Evolutionary conservation across 2,888 invertebrate species (phyloP).

Genomic region (Coleophora deauratella): DNA sequence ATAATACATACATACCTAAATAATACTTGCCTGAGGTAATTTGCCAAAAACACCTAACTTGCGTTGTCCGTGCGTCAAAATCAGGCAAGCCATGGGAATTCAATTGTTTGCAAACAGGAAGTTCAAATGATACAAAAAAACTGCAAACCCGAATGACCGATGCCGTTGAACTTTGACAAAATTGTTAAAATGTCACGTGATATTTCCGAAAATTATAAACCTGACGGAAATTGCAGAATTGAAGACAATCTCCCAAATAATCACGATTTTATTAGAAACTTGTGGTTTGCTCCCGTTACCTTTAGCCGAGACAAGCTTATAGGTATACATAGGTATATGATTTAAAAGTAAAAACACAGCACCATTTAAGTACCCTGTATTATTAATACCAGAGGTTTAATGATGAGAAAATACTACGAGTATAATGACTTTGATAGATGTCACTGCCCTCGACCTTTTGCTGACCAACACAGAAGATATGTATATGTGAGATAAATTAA

Average conservation of each 20-base stretch:
- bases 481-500: neutral
- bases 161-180: conserved; percentile 21
- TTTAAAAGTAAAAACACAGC: too few relatives aligned
- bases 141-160: conserved; percentile 12
- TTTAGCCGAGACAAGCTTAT: too few relatives aligned
- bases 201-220: conserved; percentile 8
- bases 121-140: conserved; percentile 20
- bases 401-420: too few relatives aligned
- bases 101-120: conserved; percentile 21
- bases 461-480: too few relatives aligned
- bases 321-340: too few relatives aligned
- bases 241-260: neutral
- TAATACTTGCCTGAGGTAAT: neutral
- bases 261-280: neutral
- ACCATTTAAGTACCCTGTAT: too few relatives aligned
- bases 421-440: too few relatives aligned
- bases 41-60: neutral
- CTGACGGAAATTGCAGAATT: neutral
- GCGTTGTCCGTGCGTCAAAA: neutral
- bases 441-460: too few relatives aligned
- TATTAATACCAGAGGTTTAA: too few relatives aligned
- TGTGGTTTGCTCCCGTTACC: neutral
- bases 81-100: conserved; percentile 19
- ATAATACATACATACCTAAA: too few relatives aligned
- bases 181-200: conserved; percentile 3